These are phyloP conservation scores for Dendrophyllia cribrosa DNA, from an alignment of 64 coral and sea anemone genomes.

Conservation along the genomic window DNA sequence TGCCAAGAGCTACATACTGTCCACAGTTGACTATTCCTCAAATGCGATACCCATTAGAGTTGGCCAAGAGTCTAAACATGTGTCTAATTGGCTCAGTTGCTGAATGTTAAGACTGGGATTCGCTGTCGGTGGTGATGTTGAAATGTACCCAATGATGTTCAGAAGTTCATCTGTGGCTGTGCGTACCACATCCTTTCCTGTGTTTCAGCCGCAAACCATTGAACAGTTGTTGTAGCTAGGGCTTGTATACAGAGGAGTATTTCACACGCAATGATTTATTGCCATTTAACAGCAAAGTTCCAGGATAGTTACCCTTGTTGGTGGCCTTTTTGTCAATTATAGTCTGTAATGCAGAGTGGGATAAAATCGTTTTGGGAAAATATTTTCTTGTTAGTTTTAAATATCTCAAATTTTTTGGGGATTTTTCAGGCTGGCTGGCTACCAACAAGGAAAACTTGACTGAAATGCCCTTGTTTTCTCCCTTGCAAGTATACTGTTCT, in stretches of 20 bases:
- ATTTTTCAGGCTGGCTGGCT: not conserved
- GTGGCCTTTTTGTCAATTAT: too few relatives aligned
- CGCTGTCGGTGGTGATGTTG: slow-evolving; percentile 20
- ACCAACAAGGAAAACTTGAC: slow-evolving; percentile 13
- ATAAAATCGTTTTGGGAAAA: not conserved
- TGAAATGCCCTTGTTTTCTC: not conserved
- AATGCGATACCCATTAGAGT: not conserved
- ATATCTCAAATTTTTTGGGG: too few relatives aligned
- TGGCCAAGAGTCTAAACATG: not conserved
- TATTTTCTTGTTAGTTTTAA: not conserved
- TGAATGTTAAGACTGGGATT: not conserved
- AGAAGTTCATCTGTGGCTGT: slow-evolving; percentile 43
- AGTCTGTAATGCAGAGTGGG: too few relatives aligned
- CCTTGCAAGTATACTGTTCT: not conserved
- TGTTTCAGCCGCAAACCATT: slow-evolving; percentile 55
- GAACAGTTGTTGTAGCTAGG: slow-evolving; percentile 27
- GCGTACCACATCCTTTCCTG: slow-evolving; percentile 36
- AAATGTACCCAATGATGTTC: slow-evolving; percentile 15
- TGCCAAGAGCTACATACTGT: not conserved
- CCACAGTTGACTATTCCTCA: not conserved
- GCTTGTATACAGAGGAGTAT: slow-evolving; percentile 46
- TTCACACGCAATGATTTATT: slow-evolving; percentile 1
- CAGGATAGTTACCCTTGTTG: slow-evolving; percentile 8
- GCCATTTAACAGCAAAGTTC: not conserved
- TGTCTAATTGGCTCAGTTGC: not conserved